Evolutionary conservation across 2,113 vertebrate genomes (phyloP), one percentile per base, ranked within the genome.

Genomic region (Charina bottae): DNA sequence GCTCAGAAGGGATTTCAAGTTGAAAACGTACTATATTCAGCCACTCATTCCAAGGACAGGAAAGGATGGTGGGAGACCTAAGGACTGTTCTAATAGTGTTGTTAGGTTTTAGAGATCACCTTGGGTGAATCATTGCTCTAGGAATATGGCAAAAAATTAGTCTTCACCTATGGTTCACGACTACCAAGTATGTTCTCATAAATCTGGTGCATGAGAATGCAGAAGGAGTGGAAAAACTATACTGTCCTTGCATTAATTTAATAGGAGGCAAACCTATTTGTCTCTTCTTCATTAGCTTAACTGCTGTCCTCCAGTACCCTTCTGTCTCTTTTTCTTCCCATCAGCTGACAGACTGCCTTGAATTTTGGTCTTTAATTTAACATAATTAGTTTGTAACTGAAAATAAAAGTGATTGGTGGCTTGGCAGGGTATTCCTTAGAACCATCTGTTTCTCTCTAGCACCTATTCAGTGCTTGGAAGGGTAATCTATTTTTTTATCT

Each of bases 391-490:
- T 96, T 96, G 72, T 89, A 92, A 91, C 59, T 94, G 93, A 96
- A 92, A 95, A 95, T 95, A 95, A 95, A 96, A 96, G 91, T 96
- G 95, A 93, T 94, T 90, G 62, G 94, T 96, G 53, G 87, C 42
- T 96, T 92, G 92, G 72, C 33, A 83, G 46, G 85, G 64, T 95
- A 94, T 96, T 95, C 87, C 94, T 95, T 91, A n/a, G 28, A 93
- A 53, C 59, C 93, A 93, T 95, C 92, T 96, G 91, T 95, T 96
- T 96, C 88, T 92, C 87, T 93, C 87, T 94, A 90, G 91, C 93
- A 87, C 92, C 53, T 94, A 92, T 94, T 91, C 95, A 94, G n/a
- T 93, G 54, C 59, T 93, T 54, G 33, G 58, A 53, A 96, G 94
- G 62, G 92, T 95, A 88, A 87, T 21, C 21, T 89, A 2, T 68